These are phyloP conservation scores for Plebejus anna DNA, from an alignment of 2,888 invertebrate genomes.

Conservation along the genomic window DNA sequence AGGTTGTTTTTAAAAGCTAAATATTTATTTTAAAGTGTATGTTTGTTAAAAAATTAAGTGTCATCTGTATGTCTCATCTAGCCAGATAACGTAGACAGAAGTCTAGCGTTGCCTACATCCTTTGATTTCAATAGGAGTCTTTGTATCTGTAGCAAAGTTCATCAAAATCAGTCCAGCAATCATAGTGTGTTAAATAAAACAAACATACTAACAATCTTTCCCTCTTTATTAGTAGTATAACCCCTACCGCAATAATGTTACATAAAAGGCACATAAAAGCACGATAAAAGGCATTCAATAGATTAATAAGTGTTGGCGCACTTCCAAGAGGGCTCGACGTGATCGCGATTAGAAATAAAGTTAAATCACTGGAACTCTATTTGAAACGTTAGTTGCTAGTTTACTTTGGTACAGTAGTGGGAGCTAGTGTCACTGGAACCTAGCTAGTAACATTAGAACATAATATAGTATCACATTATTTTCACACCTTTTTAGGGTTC, in stretches of 20 bases:
- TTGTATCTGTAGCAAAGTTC: not conserved
- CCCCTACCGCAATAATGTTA: not conserved
- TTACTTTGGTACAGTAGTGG: not conserved
- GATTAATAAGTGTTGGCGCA: not conserved
- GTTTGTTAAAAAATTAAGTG: not conserved
- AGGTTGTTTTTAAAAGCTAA: not conserved
- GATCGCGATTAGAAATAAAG: constrained; percentile 6
- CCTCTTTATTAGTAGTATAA: not conserved
- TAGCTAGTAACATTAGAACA: too few relatives aligned
- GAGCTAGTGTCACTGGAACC: not conserved
- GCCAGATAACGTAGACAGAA: not conserved
- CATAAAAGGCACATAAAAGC: not conserved
- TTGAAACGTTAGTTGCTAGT: not conserved
- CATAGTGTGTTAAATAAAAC: not conserved
- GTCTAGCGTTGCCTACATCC: not conserved
- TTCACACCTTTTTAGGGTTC: too few relatives aligned
- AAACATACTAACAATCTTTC: not conserved
- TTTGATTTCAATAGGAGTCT: not conserved
- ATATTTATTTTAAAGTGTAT: not conserved
- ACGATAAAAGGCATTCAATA: not conserved
- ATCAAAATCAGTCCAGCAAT: too few relatives aligned
- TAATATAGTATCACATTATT: too few relatives aligned
- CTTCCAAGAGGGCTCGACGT: not conserved
- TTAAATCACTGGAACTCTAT: constrained; percentile 2
- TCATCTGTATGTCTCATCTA: not conserved